phyloP scores from a whole-genome alignment of 2,113 vertebrate species.

The Xenotilapia longispinis region DNA sequence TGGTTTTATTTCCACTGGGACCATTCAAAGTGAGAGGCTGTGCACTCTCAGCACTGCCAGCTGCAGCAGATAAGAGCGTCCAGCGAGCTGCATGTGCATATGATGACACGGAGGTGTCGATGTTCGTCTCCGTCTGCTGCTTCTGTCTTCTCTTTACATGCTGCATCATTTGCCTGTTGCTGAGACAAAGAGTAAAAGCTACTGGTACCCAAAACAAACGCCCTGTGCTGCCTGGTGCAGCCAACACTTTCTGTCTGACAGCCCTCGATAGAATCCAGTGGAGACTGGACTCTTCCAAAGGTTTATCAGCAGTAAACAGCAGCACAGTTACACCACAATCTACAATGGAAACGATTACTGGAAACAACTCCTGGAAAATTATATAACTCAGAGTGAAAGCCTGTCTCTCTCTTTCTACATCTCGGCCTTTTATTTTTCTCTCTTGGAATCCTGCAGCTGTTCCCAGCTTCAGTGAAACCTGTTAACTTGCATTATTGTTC shows the following conservation, averaged over 20 bases:
- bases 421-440: neutral
- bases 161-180: neutral
- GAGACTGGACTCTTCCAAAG: conserved; percentile 50
- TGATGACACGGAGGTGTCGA: conserved; percentile 15
- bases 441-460: neutral
- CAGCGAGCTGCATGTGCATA: neutral
- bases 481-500: neutral
- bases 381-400: conserved; percentile 9
- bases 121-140: conserved; percentile 20
- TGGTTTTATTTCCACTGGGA: conserved; percentile 15
- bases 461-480: conserved; percentile 15
- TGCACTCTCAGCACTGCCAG: neutral
- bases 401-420: neutral
- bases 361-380: conserved; percentile 21
- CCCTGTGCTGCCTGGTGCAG: neutral
- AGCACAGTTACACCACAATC: conserved; percentile 45
- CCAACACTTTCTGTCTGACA: conserved; percentile 10
- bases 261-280: conserved; percentile 51
- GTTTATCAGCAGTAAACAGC: conserved; percentile 62
- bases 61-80: conserved; percentile 23
- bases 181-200: neutral
- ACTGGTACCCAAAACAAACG: neutral
- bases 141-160: neutral
- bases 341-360: conserved; percentile 31
- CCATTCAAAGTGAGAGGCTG: neutral